phyloP scores from a whole-genome alignment of 1,140 invertebrate genomes.

The Neodiprion pinetum region DNA sequence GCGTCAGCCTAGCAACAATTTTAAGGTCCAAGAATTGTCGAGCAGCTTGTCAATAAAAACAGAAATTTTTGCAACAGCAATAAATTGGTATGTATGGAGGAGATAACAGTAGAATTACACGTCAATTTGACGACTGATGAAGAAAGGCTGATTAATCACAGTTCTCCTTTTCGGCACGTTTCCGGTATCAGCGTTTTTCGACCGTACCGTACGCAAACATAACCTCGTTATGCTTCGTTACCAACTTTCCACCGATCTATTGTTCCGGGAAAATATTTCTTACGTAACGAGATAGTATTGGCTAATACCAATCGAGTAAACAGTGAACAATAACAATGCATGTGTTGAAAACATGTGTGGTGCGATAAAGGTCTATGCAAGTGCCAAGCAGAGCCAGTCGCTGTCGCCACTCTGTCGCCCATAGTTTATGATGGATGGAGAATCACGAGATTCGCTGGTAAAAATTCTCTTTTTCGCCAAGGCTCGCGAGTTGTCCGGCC shows the following conservation, averaged over 20 bases:
- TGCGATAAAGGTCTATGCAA: too few relatives aligned
- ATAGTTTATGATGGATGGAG: background rate
- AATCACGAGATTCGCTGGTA: constrained; percentile 50
- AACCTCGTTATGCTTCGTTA: too few relatives aligned
- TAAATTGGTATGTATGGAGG: too few relatives aligned
- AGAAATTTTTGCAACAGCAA: background rate
- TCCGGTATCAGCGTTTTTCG: background rate
- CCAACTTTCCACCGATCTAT: background rate
- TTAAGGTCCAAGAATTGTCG: background rate
- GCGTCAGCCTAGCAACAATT: constrained; percentile 31
- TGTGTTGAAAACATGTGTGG: background rate
- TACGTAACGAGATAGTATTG: too few relatives aligned
- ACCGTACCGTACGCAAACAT: background rate
- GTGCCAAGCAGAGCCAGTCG: too few relatives aligned
- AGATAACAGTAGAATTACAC: too few relatives aligned
- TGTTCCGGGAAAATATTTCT: too few relatives aligned
- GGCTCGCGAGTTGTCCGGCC: constrained; percentile 80
- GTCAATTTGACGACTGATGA: too few relatives aligned
- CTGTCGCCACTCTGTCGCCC: background rate
- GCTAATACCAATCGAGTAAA: too few relatives aligned
- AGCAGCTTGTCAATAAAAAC: background rate
- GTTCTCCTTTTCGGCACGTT: constrained; percentile 5
- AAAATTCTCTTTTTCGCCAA: constrained; percentile 87
- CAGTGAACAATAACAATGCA: background rate
- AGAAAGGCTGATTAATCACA: background rate